These are phyloP conservation scores for Marisa cornuarietis DNA, from an alignment of 1,140 invertebrate species.

Conservation along the genomic window DNA sequence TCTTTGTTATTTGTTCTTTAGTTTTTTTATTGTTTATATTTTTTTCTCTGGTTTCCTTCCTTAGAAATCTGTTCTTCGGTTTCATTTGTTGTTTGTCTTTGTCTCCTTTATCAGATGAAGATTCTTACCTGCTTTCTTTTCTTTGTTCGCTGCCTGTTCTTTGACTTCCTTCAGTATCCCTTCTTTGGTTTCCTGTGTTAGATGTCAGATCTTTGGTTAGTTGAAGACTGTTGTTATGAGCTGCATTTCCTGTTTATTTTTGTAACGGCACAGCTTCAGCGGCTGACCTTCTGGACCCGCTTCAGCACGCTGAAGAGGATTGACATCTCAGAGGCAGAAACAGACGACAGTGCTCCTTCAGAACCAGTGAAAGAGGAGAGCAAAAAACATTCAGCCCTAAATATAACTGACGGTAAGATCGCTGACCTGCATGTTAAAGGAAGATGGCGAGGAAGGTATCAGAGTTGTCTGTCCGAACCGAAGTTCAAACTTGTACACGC, in stretches of 20 bases:
- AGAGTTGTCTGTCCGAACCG: too few species aligned
- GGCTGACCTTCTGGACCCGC: constrained; percentile 59
- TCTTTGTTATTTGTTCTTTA: not conserved
- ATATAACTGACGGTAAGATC: too few species aligned
- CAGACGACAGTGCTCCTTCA: not conserved
- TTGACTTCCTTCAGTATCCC: not conserved
- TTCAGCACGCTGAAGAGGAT: constrained; percentile 47
- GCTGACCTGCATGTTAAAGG: too few species aligned
- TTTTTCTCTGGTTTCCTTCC: not conserved
- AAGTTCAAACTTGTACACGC: too few species aligned
- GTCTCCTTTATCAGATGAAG: not conserved
- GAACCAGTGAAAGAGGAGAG: constrained; percentile 2
- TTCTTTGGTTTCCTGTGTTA: not conserved
- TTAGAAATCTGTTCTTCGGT: too few species aligned
- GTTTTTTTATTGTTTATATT: not conserved
- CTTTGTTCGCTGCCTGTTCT: not conserved
- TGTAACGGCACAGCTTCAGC: constrained; percentile 47
- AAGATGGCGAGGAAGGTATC: too few species aligned
- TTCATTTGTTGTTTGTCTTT: not conserved
- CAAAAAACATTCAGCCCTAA: too few species aligned
- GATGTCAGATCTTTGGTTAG: not conserved
- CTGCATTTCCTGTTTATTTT: not conserved
- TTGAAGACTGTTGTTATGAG: too few species aligned
- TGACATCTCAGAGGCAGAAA: constrained; percentile 43
- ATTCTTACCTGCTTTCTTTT: not conserved